Conservation (phyloP, 2,797 vertebrate genomes). For the Florisuga fusca region DNA sequence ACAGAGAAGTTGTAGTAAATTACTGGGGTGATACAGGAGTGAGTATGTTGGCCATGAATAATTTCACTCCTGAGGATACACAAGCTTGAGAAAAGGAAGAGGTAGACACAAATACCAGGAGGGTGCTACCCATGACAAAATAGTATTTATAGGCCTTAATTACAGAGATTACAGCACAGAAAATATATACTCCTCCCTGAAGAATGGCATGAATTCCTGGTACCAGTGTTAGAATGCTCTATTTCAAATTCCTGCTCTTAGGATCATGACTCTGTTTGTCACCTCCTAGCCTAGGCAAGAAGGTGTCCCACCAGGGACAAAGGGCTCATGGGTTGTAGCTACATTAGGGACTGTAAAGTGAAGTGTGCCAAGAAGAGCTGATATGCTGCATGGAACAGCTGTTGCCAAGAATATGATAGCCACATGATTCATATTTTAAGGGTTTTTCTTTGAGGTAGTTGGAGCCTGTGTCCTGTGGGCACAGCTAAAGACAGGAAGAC, state of each 20-base stretch:
- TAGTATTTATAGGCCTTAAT: neutral
- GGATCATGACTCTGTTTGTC: neutral
- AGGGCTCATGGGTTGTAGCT: neutral
- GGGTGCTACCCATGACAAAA: neutral
- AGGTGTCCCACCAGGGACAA: neutral
- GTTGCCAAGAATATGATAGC: neutral
- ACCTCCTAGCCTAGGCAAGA: neutral
- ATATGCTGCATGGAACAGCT: neutral
- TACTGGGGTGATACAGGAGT: slow-evolving; percentile 74
- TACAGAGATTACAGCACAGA: neutral
- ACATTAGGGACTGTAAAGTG: rapidly evolving
- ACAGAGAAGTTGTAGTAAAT: slow-evolving; percentile 68
- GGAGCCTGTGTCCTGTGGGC: rapidly evolving
- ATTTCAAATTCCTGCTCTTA: neutral
- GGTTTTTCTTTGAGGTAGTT: neutral
- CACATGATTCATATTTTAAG: rapidly evolving
- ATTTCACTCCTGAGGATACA: slow-evolving; percentile 60
- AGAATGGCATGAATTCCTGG: neutral
- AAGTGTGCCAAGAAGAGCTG: neutral
- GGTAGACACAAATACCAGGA: slow-evolving; percentile 33
- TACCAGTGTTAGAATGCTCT: neutral
- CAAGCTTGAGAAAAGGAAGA: slow-evolving; percentile 49
- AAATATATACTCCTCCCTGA: neutral
- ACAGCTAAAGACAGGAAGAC: neutral
- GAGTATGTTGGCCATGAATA: slow-evolving; percentile 80